Conservation (phyloP, 2,888 invertebrate genomes). For the Eupithecia vulgata region DNA sequence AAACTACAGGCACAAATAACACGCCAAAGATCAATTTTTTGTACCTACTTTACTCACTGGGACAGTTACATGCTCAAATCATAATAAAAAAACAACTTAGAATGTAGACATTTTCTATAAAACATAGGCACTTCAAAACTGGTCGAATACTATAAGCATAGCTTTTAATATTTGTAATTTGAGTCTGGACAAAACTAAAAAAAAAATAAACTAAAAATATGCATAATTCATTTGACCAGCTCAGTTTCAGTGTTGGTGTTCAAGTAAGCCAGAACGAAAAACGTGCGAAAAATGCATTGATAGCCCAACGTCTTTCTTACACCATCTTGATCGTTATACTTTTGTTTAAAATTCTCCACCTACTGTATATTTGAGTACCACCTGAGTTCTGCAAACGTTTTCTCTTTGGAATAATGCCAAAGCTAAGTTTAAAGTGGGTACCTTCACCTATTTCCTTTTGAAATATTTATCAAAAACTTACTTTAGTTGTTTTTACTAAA, state of each 20-base stretch:
- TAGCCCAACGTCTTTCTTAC: background rate
- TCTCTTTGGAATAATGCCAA: conserved; percentile 28
- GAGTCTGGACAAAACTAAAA: background rate
- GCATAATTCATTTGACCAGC: background rate
- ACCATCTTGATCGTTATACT: background rate
- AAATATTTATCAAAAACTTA: conserved; percentile 1
- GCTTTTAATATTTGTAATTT: background rate
- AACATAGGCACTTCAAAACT: background rate
- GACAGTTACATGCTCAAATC: background rate
- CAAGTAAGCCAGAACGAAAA: background rate
- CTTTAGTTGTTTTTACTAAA: background rate
- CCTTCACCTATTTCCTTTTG: conserved; percentile 3
- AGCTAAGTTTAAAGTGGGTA: conserved; percentile 20
- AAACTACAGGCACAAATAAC: background rate
- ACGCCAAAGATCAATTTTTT: background rate
- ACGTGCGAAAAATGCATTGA: background rate
- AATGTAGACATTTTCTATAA: background rate
- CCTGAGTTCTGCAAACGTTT: conserved; percentile 31
- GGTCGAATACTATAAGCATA: too few species aligned
- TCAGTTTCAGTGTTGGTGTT: background rate
- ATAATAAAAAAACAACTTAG: background rate
- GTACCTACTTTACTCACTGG: background rate
- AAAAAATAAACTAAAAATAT: background rate
- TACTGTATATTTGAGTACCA: conserved; percentile 20
- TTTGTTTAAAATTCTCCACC: conserved; percentile 8